Evolutionary conservation across 37 sponge, comb jelly and placozoan species (phyloP), one percentile per base, ranked within the genome.

Genomic region (Crambe crambe): DNA sequence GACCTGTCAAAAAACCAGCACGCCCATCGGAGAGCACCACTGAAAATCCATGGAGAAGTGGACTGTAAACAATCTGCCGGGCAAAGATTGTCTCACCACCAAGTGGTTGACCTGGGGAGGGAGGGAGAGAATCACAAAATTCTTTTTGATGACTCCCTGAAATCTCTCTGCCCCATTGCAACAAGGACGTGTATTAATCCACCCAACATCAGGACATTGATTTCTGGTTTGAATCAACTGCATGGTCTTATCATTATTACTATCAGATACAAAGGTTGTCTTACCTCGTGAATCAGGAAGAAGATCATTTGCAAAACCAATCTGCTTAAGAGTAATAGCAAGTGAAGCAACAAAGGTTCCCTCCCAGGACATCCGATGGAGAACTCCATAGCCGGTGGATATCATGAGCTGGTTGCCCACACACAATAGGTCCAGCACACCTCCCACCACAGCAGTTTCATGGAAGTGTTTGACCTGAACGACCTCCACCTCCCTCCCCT

Each of bases 341-440:
- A 83, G 61, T 2, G 76, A 37, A 27, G 47, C 37, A 34, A 76
- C 81, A 44, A 83, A 84, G 38, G 31, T 74, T 0, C 92, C 92
- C 43, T 83, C 74, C 92, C 92, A 91, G 66, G 54, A 75, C 32
- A 91, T 12, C 9, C 87, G 61, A 72, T 91, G 81, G 20, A 91
- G 79, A 40, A 72, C 30, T 0, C 88, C 88, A 71, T 65, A 66
- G 6, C 80, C 73, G 0, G 79, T 87, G 41, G 80, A 54, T 0
- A 87, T 78, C 47, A 83, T 30, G 71, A 87, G 76, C 68, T 56
- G 58, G 35, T 26, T 68, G 10, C 74, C 76, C 18, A 88, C 70
- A 68, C 60, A 43, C 31, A 79, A 37, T 70, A 88, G 0, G 54
- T 74, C 64, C 57, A 12, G 3, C 34, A 56, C 29, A 5, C 74